phyloP scores from a whole-genome alignment of 2,797 vertebrate species.

The Crypturellus tataupa region DNA sequence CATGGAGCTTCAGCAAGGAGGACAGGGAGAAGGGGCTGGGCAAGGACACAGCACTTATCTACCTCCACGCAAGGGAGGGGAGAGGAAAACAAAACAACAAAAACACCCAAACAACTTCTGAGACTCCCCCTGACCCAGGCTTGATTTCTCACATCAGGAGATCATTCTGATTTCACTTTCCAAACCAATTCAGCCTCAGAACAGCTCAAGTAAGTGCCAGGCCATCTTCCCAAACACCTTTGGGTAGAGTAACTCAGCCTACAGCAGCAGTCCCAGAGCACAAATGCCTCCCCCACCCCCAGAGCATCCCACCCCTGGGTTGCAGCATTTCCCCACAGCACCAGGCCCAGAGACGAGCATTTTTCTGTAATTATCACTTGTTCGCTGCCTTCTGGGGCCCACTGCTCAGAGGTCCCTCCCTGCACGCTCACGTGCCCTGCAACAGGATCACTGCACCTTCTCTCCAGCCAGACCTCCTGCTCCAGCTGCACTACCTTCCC shows the following conservation, averaged over 20 bases:
- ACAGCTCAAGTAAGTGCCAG: neutral
- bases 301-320: fast-evolving
- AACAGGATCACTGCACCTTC: fast-evolving
- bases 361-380: fast-evolving
- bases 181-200: neutral
- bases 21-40: neutral
- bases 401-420: neutral
- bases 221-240: neutral
- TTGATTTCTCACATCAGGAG: neutral
- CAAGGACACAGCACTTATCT: fast-evolving
- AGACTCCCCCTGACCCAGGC: neutral
- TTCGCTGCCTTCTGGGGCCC: neutral
- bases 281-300: neutral
- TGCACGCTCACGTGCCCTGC: neutral
- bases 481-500: neutral
- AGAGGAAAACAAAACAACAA: neutral
- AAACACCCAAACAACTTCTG: neutral
- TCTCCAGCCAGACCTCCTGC: fast-evolving
- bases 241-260: neutral
- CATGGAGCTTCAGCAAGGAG: neutral
- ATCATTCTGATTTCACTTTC: neutral
- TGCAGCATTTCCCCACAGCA: neutral
- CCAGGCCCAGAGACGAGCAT: fast-evolving
- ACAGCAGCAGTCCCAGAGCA: neutral
- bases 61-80: fast-evolving